A percentile compares a stretch with the other conserved stretches of the same genome.
Evolutionary conservation across 2,888 invertebrate species (phyloP).

Genomic region (Anticlea derivata): DNA sequence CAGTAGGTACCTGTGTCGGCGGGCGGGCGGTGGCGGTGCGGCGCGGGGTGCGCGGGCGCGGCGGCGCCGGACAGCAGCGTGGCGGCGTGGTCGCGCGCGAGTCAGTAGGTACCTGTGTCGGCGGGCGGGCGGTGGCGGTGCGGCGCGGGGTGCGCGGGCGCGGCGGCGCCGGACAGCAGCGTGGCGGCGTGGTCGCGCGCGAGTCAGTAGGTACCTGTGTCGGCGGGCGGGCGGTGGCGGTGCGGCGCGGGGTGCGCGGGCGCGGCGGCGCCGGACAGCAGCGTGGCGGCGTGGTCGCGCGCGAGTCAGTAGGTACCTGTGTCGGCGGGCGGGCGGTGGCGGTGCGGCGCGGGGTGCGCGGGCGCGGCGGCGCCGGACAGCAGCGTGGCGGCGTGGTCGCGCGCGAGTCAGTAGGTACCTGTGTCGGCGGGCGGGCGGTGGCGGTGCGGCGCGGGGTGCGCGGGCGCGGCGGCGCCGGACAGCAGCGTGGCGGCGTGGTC

Average conservation of each 20-base stretch:
- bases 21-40: constrained; percentile 45
- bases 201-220: too few species aligned
- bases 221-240: constrained; percentile 89
- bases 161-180: constrained; percentile 89
- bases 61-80: constrained; percentile 88
- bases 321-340: constrained; percentile 48
- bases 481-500: constrained; percentile 92
- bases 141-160: constrained; percentile 89
- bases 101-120: too few species aligned
- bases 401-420: too few species aligned
- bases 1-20: constrained; percentile 55
- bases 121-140: constrained; percentile 89
- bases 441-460: constrained; percentile 39
- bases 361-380: constrained; percentile 84
- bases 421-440: constrained; percentile 50
- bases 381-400: too few species aligned
- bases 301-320: too few species aligned
- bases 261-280: constrained; percentile 89
- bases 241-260: constrained; percentile 90
- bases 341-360: constrained; percentile 37
- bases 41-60: constrained; percentile 42
- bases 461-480: constrained; percentile 79
- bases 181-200: constrained; percentile 93
- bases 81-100: constrained; percentile 93
- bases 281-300: too few species aligned